Base-by-base conservation (phyloP, 2,888 invertebrate species). In the Aplocera efformata region DNA sequence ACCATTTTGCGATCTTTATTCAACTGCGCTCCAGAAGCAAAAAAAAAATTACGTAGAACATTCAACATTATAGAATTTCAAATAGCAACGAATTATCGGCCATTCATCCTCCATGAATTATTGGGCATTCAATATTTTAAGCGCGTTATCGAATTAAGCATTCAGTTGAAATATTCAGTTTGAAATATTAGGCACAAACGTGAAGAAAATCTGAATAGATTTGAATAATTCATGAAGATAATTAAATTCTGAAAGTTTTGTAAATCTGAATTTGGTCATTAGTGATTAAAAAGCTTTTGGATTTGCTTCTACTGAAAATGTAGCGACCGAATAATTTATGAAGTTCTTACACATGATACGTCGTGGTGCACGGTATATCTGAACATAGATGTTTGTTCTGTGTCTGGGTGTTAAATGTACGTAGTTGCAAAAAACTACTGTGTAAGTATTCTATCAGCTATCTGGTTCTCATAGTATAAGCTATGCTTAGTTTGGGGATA, bases 341-440 rank as follows among this genome's bases (percentile, higher is more conserved):
- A 29, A 41, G n/a, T 30, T 41, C 11, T 22, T 35, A 31, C 34
- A 34, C 27, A 26, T 23, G 10, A 20, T 22, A 27, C 11, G 43
- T 22, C n/a, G 7, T n/a, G 22, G 22, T 7, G 22, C 29, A 23
- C 13, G 10, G 48, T 58, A 67, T 69, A 72, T 74, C 67, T 73
- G 73, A 72, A 67, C 58, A 43, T 35, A 46, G 62, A 34, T 72
- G n/a, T n/a, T n/a, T n/a, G n/a, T n/a, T n/a, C n/a, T n/a, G n/a
- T n/a, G n/a, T n/a, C n/a, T n/a, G n/a, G n/a, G n/a, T n/a, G n/a
- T n/a, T n/a, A n/a, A n/a, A n/a, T n/a, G n/a, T n/a, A n/a, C n/a
- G n/a, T n/a, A n/a, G n/a, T n/a, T n/a, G n/a, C n/a, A n/a, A n/a
- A n/a, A n/a, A n/a, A n/a, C n/a, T n/a, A n/a, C n/a, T n/a, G n/a